Evolutionary conservation across 1,140 invertebrate species (phyloP).

Genomic region (Drosophila arawakana): DNA sequence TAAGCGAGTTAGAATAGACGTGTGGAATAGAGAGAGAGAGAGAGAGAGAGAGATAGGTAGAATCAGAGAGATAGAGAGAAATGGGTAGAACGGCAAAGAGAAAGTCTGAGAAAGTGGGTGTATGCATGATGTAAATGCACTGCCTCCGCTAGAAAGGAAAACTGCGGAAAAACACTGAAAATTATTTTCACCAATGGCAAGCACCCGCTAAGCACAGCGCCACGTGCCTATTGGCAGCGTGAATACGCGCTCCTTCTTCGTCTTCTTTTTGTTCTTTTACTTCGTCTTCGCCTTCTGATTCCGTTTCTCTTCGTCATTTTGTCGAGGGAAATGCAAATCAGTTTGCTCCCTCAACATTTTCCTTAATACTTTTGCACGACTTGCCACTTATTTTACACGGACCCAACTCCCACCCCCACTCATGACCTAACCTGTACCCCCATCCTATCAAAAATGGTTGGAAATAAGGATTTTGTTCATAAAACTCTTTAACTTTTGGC

Average conservation of each 20-base stretch:
- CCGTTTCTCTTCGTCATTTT: neutral
- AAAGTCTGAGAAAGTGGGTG: neutral
- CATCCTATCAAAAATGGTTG: too few relatives aligned
- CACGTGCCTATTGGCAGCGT: conserved; percentile 57
- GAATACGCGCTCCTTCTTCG: conserved; percentile 9
- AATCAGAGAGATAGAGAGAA: neutral
- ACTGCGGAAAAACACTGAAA: conserved; percentile 43
- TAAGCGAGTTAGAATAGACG: neutral
- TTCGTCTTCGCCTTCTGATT: neutral
- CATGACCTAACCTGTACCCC: too few relatives aligned
- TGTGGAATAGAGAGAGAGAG: neutral
- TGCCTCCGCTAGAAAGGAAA: conserved; percentile 16
- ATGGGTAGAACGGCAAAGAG: neutral
- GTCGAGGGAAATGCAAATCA: too few relatives aligned
- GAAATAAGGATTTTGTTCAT: too few relatives aligned
- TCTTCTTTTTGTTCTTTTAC: neutral
- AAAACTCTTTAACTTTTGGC: too few relatives aligned
- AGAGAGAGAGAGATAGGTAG: neutral
- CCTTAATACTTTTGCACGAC: too few relatives aligned
- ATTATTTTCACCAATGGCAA: conserved; percentile 57
- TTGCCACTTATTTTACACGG: too few relatives aligned
- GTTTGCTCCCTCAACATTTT: neutral
- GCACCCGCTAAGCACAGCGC: conserved; percentile 32
- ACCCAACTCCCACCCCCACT: too few relatives aligned
- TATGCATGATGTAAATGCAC: conserved; percentile 1